These are phyloP conservation scores for Neosilurus hyrtlii DNA, from an alignment of 2,797 vertebrate genomes.

Conservation along the genomic window DNA sequence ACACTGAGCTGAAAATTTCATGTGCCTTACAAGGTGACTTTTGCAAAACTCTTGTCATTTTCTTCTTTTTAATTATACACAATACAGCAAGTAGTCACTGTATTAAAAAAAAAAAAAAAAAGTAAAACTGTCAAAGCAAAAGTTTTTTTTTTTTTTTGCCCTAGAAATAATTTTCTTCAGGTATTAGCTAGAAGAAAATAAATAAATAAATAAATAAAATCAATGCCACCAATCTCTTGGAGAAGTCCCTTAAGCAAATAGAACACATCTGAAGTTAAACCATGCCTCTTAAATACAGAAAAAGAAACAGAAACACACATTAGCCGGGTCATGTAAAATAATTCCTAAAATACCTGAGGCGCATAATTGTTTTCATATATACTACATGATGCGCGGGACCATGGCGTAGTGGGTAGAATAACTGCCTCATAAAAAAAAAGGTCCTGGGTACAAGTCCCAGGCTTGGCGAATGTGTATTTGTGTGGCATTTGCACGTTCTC, in stretches of 20 bases:
- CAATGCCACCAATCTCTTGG: neutral
- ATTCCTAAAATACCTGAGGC: too few species aligned
- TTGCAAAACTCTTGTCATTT: slow-evolving; percentile 7
- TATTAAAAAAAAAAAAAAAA: too few species aligned
- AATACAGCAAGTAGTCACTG: neutral
- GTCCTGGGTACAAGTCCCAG: too few species aligned
- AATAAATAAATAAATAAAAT: neutral
- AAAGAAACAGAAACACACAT: neutral
- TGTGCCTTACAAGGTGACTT: neutral
- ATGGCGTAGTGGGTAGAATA: too few species aligned
- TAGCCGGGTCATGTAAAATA: too few species aligned
- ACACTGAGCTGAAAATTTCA: slow-evolving; percentile 59
- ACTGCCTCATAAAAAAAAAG: too few species aligned
- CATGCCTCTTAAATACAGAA: neutral
- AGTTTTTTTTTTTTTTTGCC: neutral
- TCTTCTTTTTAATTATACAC: neutral
- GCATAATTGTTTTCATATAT: too few species aligned
- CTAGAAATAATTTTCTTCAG: too few species aligned
- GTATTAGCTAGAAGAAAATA: too few species aligned
- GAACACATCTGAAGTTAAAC: neutral
- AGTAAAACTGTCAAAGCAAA: neutral
- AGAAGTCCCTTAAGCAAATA: neutral
- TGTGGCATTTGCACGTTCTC: too few species aligned
- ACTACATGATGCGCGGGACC: too few species aligned
- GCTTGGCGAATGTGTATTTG: too few species aligned